These are phyloP conservation scores for Acronicta leporina DNA, from an alignment of 2,888 invertebrate species.

Conservation along the genomic window DNA sequence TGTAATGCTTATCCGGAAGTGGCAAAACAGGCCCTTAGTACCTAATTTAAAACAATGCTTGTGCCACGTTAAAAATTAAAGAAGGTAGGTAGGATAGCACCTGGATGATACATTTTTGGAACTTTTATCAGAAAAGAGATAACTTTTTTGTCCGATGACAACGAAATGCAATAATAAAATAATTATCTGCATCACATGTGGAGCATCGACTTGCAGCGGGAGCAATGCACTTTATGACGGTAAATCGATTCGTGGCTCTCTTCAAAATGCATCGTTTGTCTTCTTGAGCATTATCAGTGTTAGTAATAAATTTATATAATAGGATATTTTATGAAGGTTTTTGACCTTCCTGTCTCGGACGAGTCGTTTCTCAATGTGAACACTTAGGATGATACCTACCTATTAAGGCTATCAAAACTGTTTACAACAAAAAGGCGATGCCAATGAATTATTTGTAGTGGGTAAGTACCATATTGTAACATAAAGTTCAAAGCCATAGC, in stretches of 20 bases:
- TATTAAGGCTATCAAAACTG: constrained; percentile 33
- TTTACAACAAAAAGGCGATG: constrained; percentile 25
- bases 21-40: too few species aligned
- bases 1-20: too few species aligned
- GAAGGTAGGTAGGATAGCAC: not conserved
- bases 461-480: constrained; percentile 11
- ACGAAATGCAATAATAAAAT: constrained; percentile 67
- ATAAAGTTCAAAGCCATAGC: constrained; percentile 6
- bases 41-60: too few species aligned
- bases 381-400: constrained; percentile 28
- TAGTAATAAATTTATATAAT: constrained; percentile 64
- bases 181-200: constrained; percentile 63
- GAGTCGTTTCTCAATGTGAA: constrained; percentile 45
- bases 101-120: constrained; percentile 27
- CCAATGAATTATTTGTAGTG: constrained; percentile 3
- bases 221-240: constrained; percentile 72
- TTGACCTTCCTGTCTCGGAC: constrained; percentile 54
- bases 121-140: constrained; percentile 50
- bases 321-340: constrained; percentile 64
- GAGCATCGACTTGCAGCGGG: constrained; percentile 67
- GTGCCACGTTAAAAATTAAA: not conserved
- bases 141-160: constrained; percentile 57
- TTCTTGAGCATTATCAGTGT: constrained; percentile 64
- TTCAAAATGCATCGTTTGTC: constrained; percentile 70
- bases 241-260: constrained; percentile 72